Evolutionary conservation across 2,888 invertebrate genomes (phyloP).

Genomic region (Nemotelus pantherinus): DNA sequence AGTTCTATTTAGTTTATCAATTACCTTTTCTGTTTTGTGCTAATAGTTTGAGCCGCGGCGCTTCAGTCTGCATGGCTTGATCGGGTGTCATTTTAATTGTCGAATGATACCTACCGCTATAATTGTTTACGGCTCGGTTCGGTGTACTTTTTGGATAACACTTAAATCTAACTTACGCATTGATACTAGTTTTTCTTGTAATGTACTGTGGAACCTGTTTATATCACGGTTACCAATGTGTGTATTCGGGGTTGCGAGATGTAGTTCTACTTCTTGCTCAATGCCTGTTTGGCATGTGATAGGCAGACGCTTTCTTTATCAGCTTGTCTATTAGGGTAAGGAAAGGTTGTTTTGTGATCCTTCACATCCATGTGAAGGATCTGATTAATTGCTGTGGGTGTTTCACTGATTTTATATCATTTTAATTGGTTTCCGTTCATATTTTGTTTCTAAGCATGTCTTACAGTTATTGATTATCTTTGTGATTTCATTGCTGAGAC

Average conservation of each 20-base stretch:
- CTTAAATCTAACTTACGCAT: conserved; percentile 46
- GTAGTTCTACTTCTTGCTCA: conserved; percentile 47
- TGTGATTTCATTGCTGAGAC: conserved; percentile 43
- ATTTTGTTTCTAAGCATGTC: conserved; percentile 32
- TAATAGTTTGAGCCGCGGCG: neutral
- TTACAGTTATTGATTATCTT: conserved; percentile 49
- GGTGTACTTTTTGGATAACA: conserved; percentile 45
- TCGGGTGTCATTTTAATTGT: conserved; percentile 48
- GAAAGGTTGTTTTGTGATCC: conserved; percentile 46
- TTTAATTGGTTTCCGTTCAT: conserved; percentile 49
- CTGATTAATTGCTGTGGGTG: conserved; percentile 44
- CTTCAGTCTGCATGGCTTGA: conserved; percentile 43
- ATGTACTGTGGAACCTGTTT: conserved; percentile 47
- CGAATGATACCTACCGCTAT: conserved; percentile 50
- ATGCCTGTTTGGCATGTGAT: conserved; percentile 47
- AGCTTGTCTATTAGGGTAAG: conserved; percentile 48
- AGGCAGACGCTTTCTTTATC: conserved; percentile 48
- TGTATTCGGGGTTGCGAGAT: conserved; percentile 43
- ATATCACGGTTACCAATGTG: conserved; percentile 23
- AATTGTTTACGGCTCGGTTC: conserved; percentile 47
- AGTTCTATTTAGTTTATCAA: conserved; percentile 5
- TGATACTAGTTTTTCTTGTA: conserved; percentile 49
- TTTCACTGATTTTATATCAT: conserved; percentile 43
- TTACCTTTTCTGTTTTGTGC: neutral
- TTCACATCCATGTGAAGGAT: conserved; percentile 49